phyloP scores from a whole-genome alignment of 2,113 vertebrate species.

The Tachuris rubrigastra region DNA sequence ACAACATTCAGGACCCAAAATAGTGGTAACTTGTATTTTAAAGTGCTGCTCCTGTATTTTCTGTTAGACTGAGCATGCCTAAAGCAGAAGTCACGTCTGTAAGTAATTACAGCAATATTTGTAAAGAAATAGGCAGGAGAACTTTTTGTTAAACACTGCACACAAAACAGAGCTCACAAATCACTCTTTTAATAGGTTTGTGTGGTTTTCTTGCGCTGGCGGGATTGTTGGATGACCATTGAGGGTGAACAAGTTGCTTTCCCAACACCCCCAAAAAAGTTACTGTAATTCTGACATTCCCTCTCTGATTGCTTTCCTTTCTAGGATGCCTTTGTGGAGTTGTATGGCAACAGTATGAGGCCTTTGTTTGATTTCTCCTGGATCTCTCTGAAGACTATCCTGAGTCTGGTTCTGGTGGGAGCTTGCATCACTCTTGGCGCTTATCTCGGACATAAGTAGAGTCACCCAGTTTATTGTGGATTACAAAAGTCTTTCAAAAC shows the following conservation, averaged over 20 bases:
- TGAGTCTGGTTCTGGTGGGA: conserved; percentile 92
- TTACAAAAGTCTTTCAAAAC: conserved; percentile 70
- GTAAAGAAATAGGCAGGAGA: neutral
- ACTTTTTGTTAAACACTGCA: neutral
- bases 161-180: neutral
- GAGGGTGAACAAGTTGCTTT: neutral
- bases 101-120: neutral
- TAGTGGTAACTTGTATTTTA: neutral
- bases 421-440: conserved; percentile 95
- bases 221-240: neutral
- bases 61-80: neutral
- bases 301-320: neutral
- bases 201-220: fast-evolving
- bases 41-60: neutral
- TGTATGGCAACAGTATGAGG: conserved; percentile 87
- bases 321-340: conserved; percentile 96
- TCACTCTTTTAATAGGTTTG: neutral
- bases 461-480: conserved; percentile 39
- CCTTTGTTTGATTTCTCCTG: conserved; percentile 89
- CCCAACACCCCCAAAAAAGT: neutral
- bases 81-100: neutral
- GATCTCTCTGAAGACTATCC: conserved; percentile 93
- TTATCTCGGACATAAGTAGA: conserved; percentile 95
- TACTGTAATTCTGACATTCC: conserved; percentile 11
- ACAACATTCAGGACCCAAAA: neutral